Evolutionary conservation across 2,888 invertebrate species (phyloP), one percentile per base, ranked within the genome.

Genomic region (Bombyx huttoni): DNA sequence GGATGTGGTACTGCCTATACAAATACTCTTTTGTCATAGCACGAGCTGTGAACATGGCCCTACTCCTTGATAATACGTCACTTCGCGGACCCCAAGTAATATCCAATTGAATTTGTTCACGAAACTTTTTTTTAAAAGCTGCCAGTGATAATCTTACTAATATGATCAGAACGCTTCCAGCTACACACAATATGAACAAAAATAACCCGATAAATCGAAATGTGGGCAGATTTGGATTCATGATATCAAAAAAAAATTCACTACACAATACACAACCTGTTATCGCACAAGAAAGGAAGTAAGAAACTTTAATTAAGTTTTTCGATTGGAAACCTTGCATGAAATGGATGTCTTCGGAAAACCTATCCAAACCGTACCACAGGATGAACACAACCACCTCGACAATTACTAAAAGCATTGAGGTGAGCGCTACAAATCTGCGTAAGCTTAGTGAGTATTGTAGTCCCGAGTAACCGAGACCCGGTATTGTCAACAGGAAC

Each of bases 11-110:
- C 59, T 88, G 89, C 0, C 89, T 70, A 58, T 89, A 89, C 64
- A 89, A 73, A 58, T 88, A 89, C 63, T 89, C 89, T 56, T 89
- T 89, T 12, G 89, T 89, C 88, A 88, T 88, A 3, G 88, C 86
- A 52, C 88, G 84, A 6, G 86, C 84, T 1, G 78, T 73, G 62
- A 89, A 89, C 89, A 89, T 87, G 1, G 77, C 79, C 49, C 89
- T 70, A 55, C 89, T 88, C 3, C 87, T 68, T 55, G 69, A 70
- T 49, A 89, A 62, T 10, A 86, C 52, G 1, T 77, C 76, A 49
- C 63, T 73, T 34, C 61, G 65, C 0, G 89, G 88, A 0, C 85
- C 86, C 89, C 89, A 89, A 2, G 58, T 58, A 0, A 67, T 59
- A 47, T 82, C 73, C 53, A 84, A 50, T 10, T 56, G 52, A 5